Base-by-base conservation (phyloP, 2,113 vertebrate species). In the Ailurus styani region DNA sequence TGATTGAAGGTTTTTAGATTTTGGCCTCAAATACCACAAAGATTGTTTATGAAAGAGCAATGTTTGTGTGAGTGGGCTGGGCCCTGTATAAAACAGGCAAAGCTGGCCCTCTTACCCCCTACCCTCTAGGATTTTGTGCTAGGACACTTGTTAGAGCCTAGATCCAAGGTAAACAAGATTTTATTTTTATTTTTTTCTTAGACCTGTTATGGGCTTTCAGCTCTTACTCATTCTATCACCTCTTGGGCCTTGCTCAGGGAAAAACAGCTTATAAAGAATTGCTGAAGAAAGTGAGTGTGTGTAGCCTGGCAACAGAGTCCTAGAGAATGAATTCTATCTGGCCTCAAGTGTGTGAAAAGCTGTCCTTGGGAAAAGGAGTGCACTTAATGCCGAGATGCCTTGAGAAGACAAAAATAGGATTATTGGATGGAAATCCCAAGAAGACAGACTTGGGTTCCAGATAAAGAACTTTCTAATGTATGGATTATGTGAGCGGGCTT, bases 251-350 rank as follows among this genome's bases (percentile, higher is more conserved):
- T 96, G 78, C n/a, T 86, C 82, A 93, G 9, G 87, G 60, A 73
- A 96, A 96, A 96, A 64, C n/a, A 87, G 45, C 64, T 86, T 81
- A 40, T 86, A 73, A 93, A 93, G 75, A 91, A 42, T 72, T 93
- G 50, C 78, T 93, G 17, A 70, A 94, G 78, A 82, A 91, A 78
- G 45, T 37, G 8, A 95, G 17, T 23, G 0, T 84, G 40, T 92
- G 87, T 81, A 82, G 68, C 45, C 55, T 94, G 87, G 62, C 55
- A 68, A 66, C 45, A 68, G 13, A 83, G 27, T 79, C 52, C 0
- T 78, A 52, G 81, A 75, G 34, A 90, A 85, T 54, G 70, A 57
- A 72, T 82, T 62, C 52, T 42, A 40, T 45, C 75, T 83, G 42
- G 83, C 88, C 50, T 94, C 57, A 83, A 34, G n/a, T 57, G 21